Evolutionary conservation across 2,888 invertebrate species (phyloP).

Genomic region (Trichogramma evanescens): DNA sequence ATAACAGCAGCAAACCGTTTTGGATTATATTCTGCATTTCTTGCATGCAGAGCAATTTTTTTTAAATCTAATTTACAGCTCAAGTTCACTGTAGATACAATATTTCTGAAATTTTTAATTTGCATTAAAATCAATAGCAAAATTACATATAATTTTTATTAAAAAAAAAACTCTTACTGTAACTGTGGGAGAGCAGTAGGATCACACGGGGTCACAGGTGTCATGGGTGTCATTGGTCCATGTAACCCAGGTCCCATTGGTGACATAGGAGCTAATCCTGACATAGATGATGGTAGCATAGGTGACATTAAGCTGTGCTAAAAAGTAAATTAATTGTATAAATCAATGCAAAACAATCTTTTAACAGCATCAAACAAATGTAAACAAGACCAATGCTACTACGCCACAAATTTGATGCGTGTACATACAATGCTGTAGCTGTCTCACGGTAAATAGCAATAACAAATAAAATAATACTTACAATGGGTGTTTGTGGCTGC

Average conservation of each 20-base stretch:
- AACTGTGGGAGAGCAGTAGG: constrained; percentile 89
- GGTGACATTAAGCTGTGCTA: constrained; percentile 84
- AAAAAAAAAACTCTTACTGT: constrained; percentile 58
- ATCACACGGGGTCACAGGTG: constrained; percentile 77
- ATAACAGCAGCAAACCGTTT: constrained; percentile 99
- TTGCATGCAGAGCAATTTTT: constrained; percentile 92
- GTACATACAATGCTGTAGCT: not conserved
- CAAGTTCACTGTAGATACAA: constrained; percentile 95
- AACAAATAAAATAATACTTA: constrained; percentile 38
- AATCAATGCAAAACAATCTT: too few species aligned
- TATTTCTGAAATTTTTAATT: constrained; percentile 64
- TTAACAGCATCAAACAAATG: too few species aligned
- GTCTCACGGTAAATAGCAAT: not conserved
- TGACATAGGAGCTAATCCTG: constrained; percentile 51
- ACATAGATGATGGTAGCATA: constrained; percentile 59
- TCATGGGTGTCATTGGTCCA: constrained; percentile 85
- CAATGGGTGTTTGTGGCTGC: constrained; percentile 80
- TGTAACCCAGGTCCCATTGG: constrained; percentile 69
- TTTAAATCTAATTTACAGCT: constrained; percentile 92
- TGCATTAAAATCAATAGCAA: not conserved
- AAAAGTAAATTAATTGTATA: constrained; percentile 5
- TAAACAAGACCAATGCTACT: too few species aligned
- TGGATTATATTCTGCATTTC: constrained; percentile 99
- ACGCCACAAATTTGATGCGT: too few species aligned
- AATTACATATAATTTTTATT: not conserved